Percentiles rank a stretch among this genome's conserved stretches.
phyloP scores from a whole-genome alignment of 2,797 vertebrate species.

The Alfaro cultratus region DNA sequence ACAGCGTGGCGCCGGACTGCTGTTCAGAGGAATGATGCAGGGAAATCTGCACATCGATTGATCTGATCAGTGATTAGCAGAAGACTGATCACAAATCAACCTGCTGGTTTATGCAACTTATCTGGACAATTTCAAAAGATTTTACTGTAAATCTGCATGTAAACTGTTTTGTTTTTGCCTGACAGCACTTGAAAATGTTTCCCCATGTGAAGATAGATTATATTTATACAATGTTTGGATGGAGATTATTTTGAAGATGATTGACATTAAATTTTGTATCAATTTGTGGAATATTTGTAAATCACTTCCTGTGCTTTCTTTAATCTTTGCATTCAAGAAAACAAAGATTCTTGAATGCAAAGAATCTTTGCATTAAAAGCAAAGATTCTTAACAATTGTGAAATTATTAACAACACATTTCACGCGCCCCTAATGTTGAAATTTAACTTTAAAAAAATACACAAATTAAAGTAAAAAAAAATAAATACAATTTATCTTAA shows the following conservation, averaged over 20 bases:
- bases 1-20: constrained; percentile 85
- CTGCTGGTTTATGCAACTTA: background rate
- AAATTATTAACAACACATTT: background rate
- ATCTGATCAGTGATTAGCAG: background rate
- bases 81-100: constrained; percentile 1
- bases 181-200: constrained; percentile 57
- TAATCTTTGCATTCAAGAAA: constrained; percentile 22
- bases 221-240: constrained; percentile 40
- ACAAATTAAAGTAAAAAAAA: background rate
- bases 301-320: constrained; percentile 25
- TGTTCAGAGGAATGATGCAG: constrained; percentile 50
- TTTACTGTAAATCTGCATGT: background rate
- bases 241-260: constrained; percentile 34
- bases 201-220: constrained; percentile 12
- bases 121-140: background rate
- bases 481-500: background rate
- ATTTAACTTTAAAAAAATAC: background rate
- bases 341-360: no score
- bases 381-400: background rate
- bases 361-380: constrained; percentile 13
- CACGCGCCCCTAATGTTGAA: background rate
- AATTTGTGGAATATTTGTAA: constrained; percentile 19
- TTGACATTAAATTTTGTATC: constrained; percentile 17
- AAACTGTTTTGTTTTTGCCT: constrained; percentile 19
- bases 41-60: background rate